A percentile compares a stretch with the other conserved stretches of the same genome.
These are phyloP conservation scores for Alectoris magna DNA, from an alignment of 2,797 vertebrate species.

Conservation along the genomic window DNA sequence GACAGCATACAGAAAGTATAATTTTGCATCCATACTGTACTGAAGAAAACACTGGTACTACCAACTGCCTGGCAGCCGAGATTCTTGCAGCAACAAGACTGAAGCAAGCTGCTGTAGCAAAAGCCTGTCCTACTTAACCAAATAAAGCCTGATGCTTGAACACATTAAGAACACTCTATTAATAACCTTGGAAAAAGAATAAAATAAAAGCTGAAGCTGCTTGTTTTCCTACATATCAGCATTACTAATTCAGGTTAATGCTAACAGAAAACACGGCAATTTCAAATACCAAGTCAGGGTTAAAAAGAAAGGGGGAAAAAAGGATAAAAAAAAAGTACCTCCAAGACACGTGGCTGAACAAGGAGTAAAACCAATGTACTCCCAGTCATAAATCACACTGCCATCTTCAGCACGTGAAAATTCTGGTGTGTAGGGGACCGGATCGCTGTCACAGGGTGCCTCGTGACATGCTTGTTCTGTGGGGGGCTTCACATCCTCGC, in stretches of 20 bases:
- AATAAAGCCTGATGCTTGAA: neutral
- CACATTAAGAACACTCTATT: neutral
- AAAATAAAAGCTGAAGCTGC: neutral
- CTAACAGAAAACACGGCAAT: neutral
- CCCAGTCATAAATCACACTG: conserved; percentile 84
- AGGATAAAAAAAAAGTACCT: conserved; percentile 77
- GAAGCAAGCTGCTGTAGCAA: neutral
- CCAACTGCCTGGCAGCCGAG: neutral
- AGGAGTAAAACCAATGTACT: conserved; percentile 87
- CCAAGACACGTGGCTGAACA: conserved; percentile 89
- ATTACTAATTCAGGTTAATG: neutral
- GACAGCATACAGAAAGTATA: neutral
- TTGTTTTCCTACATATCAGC: neutral
- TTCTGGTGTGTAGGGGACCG: conserved; percentile 7
- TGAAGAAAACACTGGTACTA: neutral
- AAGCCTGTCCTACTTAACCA: neutral
- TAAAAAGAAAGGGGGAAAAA: neutral
- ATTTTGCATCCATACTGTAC: neutral
- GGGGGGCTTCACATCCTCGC: conserved; percentile 79
- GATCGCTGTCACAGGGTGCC: conserved; percentile 75
- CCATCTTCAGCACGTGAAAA: conserved; percentile 40
- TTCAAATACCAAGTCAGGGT: neutral
- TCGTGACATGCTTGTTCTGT: conserved; percentile 81
- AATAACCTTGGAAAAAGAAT: neutral
- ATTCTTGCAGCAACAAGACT: neutral